These are phyloP conservation scores for Nudaria mundana DNA, from an alignment of 2,888 invertebrate species.

Conservation along the genomic window DNA sequence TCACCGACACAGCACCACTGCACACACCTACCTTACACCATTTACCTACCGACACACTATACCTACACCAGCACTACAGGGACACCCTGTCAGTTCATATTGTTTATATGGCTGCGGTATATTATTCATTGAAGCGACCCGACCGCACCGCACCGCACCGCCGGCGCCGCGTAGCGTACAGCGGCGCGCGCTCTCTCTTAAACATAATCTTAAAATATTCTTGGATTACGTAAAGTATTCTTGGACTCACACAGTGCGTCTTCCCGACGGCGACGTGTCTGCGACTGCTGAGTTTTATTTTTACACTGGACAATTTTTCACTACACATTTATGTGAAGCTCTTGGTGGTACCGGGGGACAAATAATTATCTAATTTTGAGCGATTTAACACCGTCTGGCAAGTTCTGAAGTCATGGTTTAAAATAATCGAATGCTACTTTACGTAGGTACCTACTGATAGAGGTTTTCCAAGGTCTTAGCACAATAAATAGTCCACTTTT, in stretches of 20 bases:
- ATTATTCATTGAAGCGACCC: slow-evolving; percentile 17
- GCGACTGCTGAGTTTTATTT: slow-evolving; percentile 47
- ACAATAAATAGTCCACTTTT: too few species aligned
- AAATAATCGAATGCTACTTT: slow-evolving; percentile 17
- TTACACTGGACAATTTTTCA: slow-evolving; percentile 39
- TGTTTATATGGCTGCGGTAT: slow-evolving; percentile 24
- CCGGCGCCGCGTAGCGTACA: slow-evolving; percentile 17
- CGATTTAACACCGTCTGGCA: slow-evolving; percentile 11
- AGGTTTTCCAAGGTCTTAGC: too few species aligned
- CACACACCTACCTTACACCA: slow-evolving; percentile 5
- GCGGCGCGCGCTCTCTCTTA: slow-evolving; percentile 27
- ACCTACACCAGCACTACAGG: neutral
- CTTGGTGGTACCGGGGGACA: slow-evolving; percentile 5
- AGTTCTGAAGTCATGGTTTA: neutral
- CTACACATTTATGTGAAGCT: slow-evolving; percentile 37
- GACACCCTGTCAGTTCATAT: slow-evolving; percentile 2
- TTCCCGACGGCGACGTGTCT: slow-evolving; percentile 33
- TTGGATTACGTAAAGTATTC: slow-evolving; percentile 41
- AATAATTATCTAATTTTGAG: too few species aligned
- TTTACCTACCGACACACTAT: slow-evolving; percentile 3
- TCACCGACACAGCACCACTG: slow-evolving; percentile 21
- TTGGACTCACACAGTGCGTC: slow-evolving; percentile 31
- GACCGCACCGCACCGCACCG: slow-evolving; percentile 12
- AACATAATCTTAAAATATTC: slow-evolving; percentile 41
- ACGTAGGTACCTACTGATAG: slow-evolving; percentile 12